Base-by-base conservation (phyloP, 2,888 invertebrate species). In the Campoplex nolae region DNA sequence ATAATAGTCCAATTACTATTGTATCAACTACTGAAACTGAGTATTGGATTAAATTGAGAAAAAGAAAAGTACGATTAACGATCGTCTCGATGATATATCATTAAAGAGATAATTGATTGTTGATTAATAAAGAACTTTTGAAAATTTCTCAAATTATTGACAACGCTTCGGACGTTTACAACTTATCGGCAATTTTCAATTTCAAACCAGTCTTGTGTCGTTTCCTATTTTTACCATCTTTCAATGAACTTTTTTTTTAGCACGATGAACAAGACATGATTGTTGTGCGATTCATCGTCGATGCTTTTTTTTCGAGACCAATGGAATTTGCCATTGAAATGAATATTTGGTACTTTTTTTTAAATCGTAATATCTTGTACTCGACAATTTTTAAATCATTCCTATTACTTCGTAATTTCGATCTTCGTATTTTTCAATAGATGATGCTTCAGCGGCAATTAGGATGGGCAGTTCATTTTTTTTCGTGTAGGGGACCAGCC, bases 401-500 rank as follows among this genome's bases (percentile, higher is more conserved):
- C n/a, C 42, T 56, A 58, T 74, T 13, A 78, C 71, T n/a, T 77
- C 71, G 65, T 13, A 48, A 79, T 65, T 83, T 76, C n/a, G 65
- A 51, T 70, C 76, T 65, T 68, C 82, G 71, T 45, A 74, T 77
- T 82, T 45, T 84, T 71, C 68, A 86, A 68, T 84, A 70, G 74
- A 87, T 78, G 74, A 88, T 83, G 77, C 73, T 86, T 80, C 68
- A 84, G 76, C 70, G 76, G 84, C 74, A 90, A 90, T 91, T 89
- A 90, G 83, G 91, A 91, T 90, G 91, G 89, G 83, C 90, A 89
- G 88, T 91, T 93, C 18, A n/a, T 76, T n/a, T 68, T 70, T 73
- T 42, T 73, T 65, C 32, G 32, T 91, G 90, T 84, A 75, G 91
- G 91, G 89, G 90, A 91, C 92, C 92, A 93, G 90, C 93, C 92